Evolutionary conservation across 2,888 invertebrate species (phyloP), one percentile per base, ranked within the genome.

Genomic region (Andricus curvator): DNA sequence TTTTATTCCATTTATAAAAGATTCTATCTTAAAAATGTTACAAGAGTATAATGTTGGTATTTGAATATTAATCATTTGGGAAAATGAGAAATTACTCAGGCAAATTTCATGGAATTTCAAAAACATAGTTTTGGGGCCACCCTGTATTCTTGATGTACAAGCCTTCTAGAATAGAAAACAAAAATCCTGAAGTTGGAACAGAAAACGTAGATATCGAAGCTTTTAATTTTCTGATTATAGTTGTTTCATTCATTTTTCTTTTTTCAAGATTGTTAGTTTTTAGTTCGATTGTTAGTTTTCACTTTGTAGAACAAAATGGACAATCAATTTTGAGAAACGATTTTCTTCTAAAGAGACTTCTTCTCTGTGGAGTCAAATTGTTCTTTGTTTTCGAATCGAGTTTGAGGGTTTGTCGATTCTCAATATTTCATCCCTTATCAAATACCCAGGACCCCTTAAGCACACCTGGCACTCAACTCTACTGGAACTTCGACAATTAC

Each of bases 401-500:
- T 74, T 51, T 29, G 0, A 74, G 15, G 29, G 48, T 74, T 74
- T 51, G 20, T 17, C n/a, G 51, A 56, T 48, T 74, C 25, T 74
- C 51, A 74, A 74, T 74, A 74, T 74, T 74, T 74, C 70, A 74
- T 74, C 51, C 70, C n/a, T 74, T 74, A 74, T 74, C 70, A 74
- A 74, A 74, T 74, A 74, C 48, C 33, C 70, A 51, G 70, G 70
- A 33, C 77, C 79, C 78, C 83, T 81, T 78, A 66, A 78, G 66
- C 65, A 67, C 82, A 82, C 80, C 82, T 81, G 83, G 74, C 56
- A 64, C 79, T 77, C 33, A 37, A 60, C 66, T 79, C 25, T 56
- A 68, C 44, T 33, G 22, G 77, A 84, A 84, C 83, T 84, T 84
- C 78, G 68, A 78, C 81, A 82, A 84, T 84, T 82, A 82, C 77